phyloP scores from a whole-genome alignment of 1,140 invertebrate genomes.

The Bombus waltoni region DNA sequence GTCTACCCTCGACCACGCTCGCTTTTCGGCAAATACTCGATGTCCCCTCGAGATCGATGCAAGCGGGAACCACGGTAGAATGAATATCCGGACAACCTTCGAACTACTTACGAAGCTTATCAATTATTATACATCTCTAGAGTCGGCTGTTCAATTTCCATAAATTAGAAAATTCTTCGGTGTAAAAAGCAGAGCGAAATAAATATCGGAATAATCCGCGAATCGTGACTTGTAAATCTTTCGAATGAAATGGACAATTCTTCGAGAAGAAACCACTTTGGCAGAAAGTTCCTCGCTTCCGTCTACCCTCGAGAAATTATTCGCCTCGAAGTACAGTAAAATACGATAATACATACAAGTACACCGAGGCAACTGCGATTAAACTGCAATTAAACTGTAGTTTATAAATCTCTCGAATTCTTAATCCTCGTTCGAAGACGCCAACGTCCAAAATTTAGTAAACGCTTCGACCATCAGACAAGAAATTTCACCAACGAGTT shows the following conservation, averaged over 20 bases:
- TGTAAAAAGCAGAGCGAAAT: not conserved
- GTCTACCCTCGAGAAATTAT: not conserved
- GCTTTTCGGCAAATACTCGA: constrained; percentile 10
- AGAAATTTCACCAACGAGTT: not conserved
- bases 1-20: not conserved
- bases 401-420: too few relatives aligned
- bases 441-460: not conserved
- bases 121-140: not conserved
- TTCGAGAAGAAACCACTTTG: too few relatives aligned
- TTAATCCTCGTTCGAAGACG: not conserved
- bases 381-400: too few relatives aligned
- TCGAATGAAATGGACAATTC: too few relatives aligned
- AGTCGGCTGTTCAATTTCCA: not conserved
- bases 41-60: constrained; percentile 9
- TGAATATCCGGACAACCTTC: not conserved
- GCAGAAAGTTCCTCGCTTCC: too few relatives aligned
- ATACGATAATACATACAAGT: too few relatives aligned
- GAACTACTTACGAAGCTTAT: too few relatives aligned
- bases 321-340: not conserved
- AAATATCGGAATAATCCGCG: too few relatives aligned
- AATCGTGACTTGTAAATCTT: too few relatives aligned
- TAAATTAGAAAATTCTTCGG: not conserved
- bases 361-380: too few relatives aligned
- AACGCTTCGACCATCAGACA: not conserved
- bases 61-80: not conserved